Percentiles rank a stretch among this genome's conserved stretches.
Evolutionary conservation across 2,888 invertebrate genomes (phyloP).

Genomic region (Amblyjoppa proteus): DNA sequence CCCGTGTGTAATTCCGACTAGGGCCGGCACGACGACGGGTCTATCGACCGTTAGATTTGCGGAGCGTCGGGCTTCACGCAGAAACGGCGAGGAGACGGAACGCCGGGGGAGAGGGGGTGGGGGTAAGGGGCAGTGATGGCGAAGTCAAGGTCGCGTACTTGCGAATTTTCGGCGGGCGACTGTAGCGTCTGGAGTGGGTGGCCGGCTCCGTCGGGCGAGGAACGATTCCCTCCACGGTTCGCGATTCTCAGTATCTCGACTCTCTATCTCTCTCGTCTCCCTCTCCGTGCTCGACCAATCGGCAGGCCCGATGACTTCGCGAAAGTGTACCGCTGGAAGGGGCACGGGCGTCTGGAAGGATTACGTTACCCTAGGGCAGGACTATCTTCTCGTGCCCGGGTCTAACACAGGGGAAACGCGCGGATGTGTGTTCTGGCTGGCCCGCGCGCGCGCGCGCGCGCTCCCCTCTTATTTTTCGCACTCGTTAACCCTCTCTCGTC

Average conservation of each 20-base stretch:
- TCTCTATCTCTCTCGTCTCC: conserved; percentile 17
- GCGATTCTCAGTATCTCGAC: conserved; percentile 20
- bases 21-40: conserved; percentile 42
- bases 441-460: not conserved
- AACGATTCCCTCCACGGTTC: conserved; percentile 27
- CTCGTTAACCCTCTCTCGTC: not conserved
- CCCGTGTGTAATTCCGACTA: not conserved
- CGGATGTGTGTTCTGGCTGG: not conserved
- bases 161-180: conserved; percentile 72
- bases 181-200: conserved; percentile 41
- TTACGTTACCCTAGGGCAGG: conserved; percentile 83
- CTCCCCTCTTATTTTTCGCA: conserved; percentile 2
- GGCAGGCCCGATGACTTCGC: conserved; percentile 55
- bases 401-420: conserved; percentile 27
- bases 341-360: conserved; percentile 74
- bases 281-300: conserved; percentile 54
- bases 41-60: conserved; percentile 73
- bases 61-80: conserved; percentile 35
- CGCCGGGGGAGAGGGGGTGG: not conserved
- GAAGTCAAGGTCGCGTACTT: conserved; percentile 78
- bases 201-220: conserved; percentile 8
- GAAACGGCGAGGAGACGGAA: conserved; percentile 5
- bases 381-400: conserved; percentile 68
- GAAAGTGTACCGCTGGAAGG: conserved; percentile 57
- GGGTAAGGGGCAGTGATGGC: conserved; percentile 28